Conservation (phyloP, 2,113 vertebrate genomes). For the Ellobius talpinus region DNA sequence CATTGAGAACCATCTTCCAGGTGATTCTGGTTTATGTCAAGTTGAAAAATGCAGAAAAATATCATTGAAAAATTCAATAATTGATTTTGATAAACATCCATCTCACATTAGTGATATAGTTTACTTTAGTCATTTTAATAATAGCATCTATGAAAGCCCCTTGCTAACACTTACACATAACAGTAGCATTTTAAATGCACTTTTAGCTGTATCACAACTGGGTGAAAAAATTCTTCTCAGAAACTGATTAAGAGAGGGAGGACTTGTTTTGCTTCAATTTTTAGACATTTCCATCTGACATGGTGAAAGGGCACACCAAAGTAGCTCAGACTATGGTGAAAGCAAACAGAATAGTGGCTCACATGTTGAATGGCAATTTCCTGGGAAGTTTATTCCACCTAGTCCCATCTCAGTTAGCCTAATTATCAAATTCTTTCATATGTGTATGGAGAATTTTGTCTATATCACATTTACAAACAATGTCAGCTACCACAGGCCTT, state of each 20-base stretch:
- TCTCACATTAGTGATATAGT: background rate
- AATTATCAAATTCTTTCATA: background rate
- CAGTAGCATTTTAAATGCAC: background rate
- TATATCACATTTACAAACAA: background rate
- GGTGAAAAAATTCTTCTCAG: background rate
- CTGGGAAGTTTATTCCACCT: background rate
- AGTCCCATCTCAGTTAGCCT: background rate
- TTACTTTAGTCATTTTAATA: background rate
- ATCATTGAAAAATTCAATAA: background rate
- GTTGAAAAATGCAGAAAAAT: background rate
- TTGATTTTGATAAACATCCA: background rate
- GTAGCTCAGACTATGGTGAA: fast-evolving
- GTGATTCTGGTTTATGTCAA: background rate
- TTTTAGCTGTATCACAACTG: background rate
- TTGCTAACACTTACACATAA: background rate
- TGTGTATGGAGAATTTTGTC: background rate
- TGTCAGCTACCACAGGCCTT: background rate
- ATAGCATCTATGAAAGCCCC: background rate
- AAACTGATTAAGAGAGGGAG: background rate
- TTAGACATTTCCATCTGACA: background rate
- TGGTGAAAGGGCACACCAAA: background rate
- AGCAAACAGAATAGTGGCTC: background rate
- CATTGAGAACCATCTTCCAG: background rate
- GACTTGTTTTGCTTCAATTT: background rate
- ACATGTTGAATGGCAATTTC: fast-evolving